Conservation (phyloP, 2,888 invertebrate species). For the Chrysolina haemoptera region DNA sequence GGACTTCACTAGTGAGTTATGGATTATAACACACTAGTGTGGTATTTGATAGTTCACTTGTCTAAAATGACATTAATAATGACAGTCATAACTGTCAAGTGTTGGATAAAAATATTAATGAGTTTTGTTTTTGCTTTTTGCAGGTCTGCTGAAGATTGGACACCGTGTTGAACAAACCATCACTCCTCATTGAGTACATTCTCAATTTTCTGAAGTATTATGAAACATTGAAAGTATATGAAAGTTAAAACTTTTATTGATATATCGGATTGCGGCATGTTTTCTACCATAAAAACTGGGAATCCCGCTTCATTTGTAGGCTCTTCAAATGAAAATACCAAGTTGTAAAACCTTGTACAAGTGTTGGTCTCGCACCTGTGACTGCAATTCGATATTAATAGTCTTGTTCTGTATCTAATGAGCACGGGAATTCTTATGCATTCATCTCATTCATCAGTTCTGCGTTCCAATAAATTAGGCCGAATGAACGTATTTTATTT, state of each 20-base stretch:
- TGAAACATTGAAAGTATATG: neutral
- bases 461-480: conserved; percentile 42
- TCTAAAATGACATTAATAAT: no score
- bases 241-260: neutral
- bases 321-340: conserved; percentile 10
- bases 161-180: no score
- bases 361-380: conserved; percentile 16
- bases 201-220: no score
- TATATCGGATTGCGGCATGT: neutral
- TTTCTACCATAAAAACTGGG: conserved; percentile 1
- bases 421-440: conserved; percentile 31
- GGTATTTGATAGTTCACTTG: no score
- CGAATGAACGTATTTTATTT: conserved; percentile 34
- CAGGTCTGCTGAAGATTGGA: no score
- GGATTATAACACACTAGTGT: no score
- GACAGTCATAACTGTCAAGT: no score
- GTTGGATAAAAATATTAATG: no score
- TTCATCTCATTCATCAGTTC: conserved; percentile 34
- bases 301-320: conserved; percentile 17
- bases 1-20: no score
- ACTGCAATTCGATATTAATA: conserved; percentile 19
- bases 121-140: no score
- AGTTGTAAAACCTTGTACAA: neutral
- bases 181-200: no score
- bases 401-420: conserved; percentile 33